Percentiles rank a stretch among this genome's conserved stretches.
Evolutionary conservation across 2,113 vertebrate species (phyloP).

Genomic region (Aptenodytes forsteri): DNA sequence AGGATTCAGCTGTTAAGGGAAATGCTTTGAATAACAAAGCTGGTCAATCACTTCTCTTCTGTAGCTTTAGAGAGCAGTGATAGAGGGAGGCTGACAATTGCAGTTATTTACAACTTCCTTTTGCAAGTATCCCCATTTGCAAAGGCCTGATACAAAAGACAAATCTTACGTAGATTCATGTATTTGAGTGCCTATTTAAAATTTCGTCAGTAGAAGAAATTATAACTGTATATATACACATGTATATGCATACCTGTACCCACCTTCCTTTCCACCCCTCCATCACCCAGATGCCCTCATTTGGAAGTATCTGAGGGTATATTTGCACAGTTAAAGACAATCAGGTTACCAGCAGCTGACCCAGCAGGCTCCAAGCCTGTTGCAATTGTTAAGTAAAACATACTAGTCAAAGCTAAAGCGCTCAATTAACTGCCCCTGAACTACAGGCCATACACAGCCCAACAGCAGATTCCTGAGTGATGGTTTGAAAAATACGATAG

Average conservation of each 20-base stretch:
- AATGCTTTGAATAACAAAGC: slow-evolving; percentile 37
- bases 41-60: neutral
- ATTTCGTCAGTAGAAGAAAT: neutral
- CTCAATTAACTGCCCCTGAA: neutral
- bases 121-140: neutral
- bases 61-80: neutral
- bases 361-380: neutral
- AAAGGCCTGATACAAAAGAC: neutral
- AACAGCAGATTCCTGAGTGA: neutral
- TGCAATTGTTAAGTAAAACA: neutral
- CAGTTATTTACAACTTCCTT: neutral
- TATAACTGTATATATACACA: neutral
- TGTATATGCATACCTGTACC: neutral
- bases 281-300: neutral
- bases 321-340: neutral
- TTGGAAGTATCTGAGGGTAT: neutral
- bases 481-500: fast-evolving
- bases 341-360: neutral
- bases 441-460: neutral
- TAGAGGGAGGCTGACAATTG: neutral
- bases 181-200: neutral
- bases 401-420: neutral
- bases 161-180: fast-evolving
- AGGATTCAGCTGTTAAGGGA: slow-evolving; percentile 29
- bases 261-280: neutral